Evolutionary conservation across 1,140 invertebrate genomes (phyloP), one percentile per base, ranked within the genome.

Genomic region (Drosophila tani): DNA sequence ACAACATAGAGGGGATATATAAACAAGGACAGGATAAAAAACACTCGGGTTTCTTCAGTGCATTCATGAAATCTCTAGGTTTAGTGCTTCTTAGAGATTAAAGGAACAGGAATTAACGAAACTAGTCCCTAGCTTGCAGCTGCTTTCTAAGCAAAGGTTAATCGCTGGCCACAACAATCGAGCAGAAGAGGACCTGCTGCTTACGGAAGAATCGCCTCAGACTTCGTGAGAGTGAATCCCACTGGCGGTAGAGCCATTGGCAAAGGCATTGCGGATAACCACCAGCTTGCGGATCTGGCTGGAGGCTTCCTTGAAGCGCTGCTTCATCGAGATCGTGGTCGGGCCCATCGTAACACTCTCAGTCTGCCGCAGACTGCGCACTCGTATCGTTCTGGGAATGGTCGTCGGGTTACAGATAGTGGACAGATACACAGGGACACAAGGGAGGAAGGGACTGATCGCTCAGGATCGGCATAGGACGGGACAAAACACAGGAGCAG

Each of bases 341-440:
- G 12, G 78, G 57, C 67, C 67, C 40, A 91, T 38, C 7, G 91
- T 92, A 7, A 84, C 69, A 60, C 71, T 88, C 57, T 92, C 87
- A 43, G 91, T 92, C 51, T 92, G 81, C n/a, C 84, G 82, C 62
- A 88, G 67, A 73, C 91, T 92, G 40, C 91, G 91, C 55, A 88
- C 75, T 24, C 91, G 86, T 49, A 88, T 66, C 7, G 87, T 92
- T 88, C 91, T 92, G 77, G 11, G 32, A 58, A 67, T 43, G n/a
- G 24, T 51, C 41, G 38, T 21, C 19, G 63, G n/a, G 27, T 35
- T 45, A 38, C 29, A 56, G 40, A 35, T 57, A 57, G 43, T 41
- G 49, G 67, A 69, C 40, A 65, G 27, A 46, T 38, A 69, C 27
- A 45, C 43, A 66, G 14, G 17, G 43, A 12, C 12, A 24, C 45